Evolutionary conservation across 35 echinoderm and acorn worm species (phyloP).

Genomic region (Ophiothrix spiculata): DNA sequence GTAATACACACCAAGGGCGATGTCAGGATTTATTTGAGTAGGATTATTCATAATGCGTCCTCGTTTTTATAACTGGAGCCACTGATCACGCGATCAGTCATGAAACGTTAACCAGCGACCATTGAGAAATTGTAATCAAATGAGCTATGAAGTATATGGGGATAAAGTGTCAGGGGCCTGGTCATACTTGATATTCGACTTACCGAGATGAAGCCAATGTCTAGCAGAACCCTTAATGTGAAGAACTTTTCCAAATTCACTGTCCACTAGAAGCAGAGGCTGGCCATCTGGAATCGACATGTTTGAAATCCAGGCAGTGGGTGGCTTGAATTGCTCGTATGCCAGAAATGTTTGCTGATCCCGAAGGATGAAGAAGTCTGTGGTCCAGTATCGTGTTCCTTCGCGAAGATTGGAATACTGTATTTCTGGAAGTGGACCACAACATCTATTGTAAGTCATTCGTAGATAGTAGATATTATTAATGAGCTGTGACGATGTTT

Average conservation of each 20-base stretch:
- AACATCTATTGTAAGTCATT: slow-evolving; percentile 20
- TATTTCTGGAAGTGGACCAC: neutral
- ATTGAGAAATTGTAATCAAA: no score
- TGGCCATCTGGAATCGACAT: slow-evolving; percentile 33
- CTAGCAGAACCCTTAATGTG: slow-evolving; percentile 46
- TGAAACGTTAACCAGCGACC: no score
- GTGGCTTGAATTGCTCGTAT: neutral
- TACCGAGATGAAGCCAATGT: slow-evolving; percentile 74
- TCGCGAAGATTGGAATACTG: neutral
- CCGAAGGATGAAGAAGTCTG: slow-evolving; percentile 65
- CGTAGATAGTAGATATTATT: no score
- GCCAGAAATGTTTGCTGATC: slow-evolving; percentile 33
- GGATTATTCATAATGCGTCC: no score
- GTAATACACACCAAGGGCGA: no score
- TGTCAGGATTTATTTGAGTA: no score
- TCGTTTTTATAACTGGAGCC: no score
- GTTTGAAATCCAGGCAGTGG: slow-evolving; percentile 38
- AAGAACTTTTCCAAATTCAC: slow-evolving; percentile 62
- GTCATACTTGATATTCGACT: no score
- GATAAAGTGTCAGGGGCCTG: no score
- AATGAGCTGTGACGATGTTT: no score
- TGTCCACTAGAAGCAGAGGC: neutral
- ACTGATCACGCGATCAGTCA: no score
- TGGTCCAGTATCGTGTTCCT: slow-evolving; percentile 54
- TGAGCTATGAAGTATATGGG: no score